Conservation (phyloP, 2,888 invertebrate species). For the Dromius quadrimaculatus region DNA sequence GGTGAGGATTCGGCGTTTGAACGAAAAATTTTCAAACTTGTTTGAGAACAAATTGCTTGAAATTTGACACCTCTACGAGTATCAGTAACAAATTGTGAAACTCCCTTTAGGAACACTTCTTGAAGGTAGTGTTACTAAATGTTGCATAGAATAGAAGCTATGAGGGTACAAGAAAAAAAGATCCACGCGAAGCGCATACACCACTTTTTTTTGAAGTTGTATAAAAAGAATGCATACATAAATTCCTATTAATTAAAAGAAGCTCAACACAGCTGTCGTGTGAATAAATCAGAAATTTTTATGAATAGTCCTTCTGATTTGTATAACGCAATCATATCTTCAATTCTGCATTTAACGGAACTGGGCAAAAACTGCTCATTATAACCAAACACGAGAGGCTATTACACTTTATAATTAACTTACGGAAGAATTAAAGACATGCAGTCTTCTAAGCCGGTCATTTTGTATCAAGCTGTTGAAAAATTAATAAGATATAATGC, state of each 20-base stretch:
- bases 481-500: slow-evolving; percentile 30
- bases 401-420: slow-evolving; percentile 44
- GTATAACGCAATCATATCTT: slow-evolving; percentile 34
- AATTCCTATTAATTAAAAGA: slow-evolving; percentile 22
- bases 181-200: too few species aligned
- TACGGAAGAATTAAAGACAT: slow-evolving; percentile 23
- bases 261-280: slow-evolving; percentile 8
- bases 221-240: too few species aligned
- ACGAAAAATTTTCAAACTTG: too few species aligned
- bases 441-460: slow-evolving; percentile 19
- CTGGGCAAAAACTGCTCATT: slow-evolving; percentile 35
- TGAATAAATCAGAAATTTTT: slow-evolving; percentile 37
- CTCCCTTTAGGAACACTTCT: too few species aligned
- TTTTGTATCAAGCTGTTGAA: neutral
- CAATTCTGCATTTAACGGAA: slow-evolving; percentile 32
- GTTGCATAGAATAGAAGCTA: too few species aligned
- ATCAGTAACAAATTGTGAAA: too few species aligned
- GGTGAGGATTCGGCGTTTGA: too few species aligned
- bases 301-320: slow-evolving; percentile 10
- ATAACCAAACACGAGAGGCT: slow-evolving; percentile 38
- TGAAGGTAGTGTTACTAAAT: too few species aligned
- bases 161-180: too few species aligned
- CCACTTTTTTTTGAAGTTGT: too few species aligned
- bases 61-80: too few species aligned
- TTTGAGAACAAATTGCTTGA: too few species aligned